Base-by-base conservation (phyloP, 2,113 vertebrate genomes). In the Lagopus muta region DNA sequence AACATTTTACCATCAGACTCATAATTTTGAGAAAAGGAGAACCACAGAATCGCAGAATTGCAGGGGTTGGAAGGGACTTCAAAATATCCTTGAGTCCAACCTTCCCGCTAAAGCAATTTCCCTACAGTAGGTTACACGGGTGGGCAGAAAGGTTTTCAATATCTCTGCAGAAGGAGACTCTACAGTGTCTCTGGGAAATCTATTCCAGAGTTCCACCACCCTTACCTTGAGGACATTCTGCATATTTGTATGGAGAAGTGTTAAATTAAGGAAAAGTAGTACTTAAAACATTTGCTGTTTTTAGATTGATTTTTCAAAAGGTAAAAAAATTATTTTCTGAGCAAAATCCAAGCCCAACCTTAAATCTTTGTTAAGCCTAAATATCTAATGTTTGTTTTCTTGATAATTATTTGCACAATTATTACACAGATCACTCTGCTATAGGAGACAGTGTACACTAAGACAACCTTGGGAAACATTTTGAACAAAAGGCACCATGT, bases 1-100 rank as follows among this genome's bases (percentile, higher is more conserved):
- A 86, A 42, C 13, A 28, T 5, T 8, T 75, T 79, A 64, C 4
- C 3, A 72, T 0, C 0, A 18, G 11, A 2, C 1, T 90, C 3
- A 28, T 40, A 21, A 74, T 19, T 4, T 28, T 16, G 2, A 36
- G 3, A 0, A 1, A 2, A 6, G 3, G 2, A 80, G 11, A 64
- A 50, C 25, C 12, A 50, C 24, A 50, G 48, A 50, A 25, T 50
- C 11, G 6, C 48, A 50, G 52, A 54, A 16, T 27, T 54, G 52
- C 52, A 54, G 52, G 27, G 52, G 14, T 54, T 54, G 27, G 27
- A 54, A 54, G 38, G 8, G 52, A 54, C 52, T 9, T 54, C 52
- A 54, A 28, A 27, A 28, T 8, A 28, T 54, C 27, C 4, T 8
- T 15, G 14, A 28, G 27, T 54, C 15, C 27, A 28, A 28, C 27